Evolutionary conservation across 2,113 vertebrate genomes (phyloP).

Genomic region (Tupaia tana): DNA sequence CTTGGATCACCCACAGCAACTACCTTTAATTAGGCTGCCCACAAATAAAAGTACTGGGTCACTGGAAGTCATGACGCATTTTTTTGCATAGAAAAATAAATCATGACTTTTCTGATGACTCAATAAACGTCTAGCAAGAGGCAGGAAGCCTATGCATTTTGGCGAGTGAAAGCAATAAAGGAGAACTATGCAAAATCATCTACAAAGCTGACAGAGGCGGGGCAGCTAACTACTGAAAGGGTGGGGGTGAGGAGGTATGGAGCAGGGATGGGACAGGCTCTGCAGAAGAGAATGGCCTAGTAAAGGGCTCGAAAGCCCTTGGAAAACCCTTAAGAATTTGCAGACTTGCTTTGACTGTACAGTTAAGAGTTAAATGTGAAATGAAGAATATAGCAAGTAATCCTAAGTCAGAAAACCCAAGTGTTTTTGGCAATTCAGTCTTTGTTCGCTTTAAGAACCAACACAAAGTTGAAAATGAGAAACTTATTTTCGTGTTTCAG

Average conservation of each 20-base stretch:
- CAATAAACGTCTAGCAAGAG: background rate
- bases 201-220: background rate
- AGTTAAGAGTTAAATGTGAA: background rate
- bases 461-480: background rate
- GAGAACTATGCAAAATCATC: background rate
- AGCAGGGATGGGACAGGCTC: background rate
- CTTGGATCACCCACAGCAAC: background rate
- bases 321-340: background rate
- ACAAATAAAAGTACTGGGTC: background rate
- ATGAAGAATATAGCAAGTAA: background rate
- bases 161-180: background rate
- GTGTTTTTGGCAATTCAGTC: background rate
- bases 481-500: background rate
- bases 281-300: background rate
- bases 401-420: background rate
- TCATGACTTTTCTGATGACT: no score
- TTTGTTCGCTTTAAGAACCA: constrained; percentile 44
- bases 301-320: background rate
- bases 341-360: background rate
- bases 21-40: background rate
- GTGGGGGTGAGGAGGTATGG: no score
- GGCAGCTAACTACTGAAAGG: background rate
- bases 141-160: background rate
- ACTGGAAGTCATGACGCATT: no score
- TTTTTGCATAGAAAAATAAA: no score